Base-by-base conservation (phyloP, 2,888 invertebrate species). In the Plebejus melissa region DNA sequence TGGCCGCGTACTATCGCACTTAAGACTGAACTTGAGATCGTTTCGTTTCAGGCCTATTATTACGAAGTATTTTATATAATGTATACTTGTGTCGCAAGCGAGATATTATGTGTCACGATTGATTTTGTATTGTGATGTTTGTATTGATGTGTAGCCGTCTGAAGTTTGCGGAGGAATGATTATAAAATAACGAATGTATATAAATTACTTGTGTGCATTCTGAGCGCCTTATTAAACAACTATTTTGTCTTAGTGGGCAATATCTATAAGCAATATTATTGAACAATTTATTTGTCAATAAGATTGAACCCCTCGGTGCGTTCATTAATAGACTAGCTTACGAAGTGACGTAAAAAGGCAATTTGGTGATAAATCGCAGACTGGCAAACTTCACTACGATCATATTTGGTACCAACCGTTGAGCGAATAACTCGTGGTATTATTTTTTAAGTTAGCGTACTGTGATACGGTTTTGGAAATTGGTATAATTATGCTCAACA, bases 391-490 rank as follows among this genome's bases (percentile, higher is more conserved):
- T 65, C 65, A 65, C 36, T 32, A 65, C 32, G 16, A 11, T 65
- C 32, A 36, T 13, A 65, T 65, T 36, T 32, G 13, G 13, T 65
- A 32, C 32, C 32, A 36, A 65, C 4, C 13, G 32, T 36, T 65
- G 32, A 65, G 65, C 32, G 65, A 36, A 65, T 65, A 3, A 65
- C 16, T 65, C 79, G 80, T 81, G 81, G 82, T 82, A 82, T 82
- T 85, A 84, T 82, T 81, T 80, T 84, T 89, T 88, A 88, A 89
- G 86, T 90, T 90, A 89, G 90, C 85, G 87, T 91, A 88, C 91
- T 91, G 92, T 91, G 91, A 91, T 92, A 91, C 89, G 90, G 90
- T 89, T 88, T 81, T 88, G 84, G 77, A 84, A 84, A 86, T 87
- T 85, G 80, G 82, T 84, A 84, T 86, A 83, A 83, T 88, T 88